Conservation (phyloP, 2,888 invertebrate species). For the Opisthograptis luteolata region DNA sequence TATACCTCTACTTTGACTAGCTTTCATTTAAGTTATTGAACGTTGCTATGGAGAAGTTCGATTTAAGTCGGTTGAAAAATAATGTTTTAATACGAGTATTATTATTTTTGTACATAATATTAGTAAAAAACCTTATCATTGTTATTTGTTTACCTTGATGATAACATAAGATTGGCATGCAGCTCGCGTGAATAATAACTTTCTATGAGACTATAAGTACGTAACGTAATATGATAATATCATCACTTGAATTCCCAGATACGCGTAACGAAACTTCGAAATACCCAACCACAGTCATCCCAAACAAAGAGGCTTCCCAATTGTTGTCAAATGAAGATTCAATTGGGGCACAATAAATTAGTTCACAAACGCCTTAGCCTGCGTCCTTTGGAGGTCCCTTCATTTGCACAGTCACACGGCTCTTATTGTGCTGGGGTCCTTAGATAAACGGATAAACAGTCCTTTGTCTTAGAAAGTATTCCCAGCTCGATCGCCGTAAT, state of each 20-base stretch:
- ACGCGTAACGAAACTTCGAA: constrained; percentile 22
- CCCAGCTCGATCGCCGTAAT: constrained; percentile 50
- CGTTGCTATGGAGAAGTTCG: too few species aligned
- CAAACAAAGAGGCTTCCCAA: constrained; percentile 68
- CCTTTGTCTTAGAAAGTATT: constrained; percentile 63
- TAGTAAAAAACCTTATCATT: too few species aligned
- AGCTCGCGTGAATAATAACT: background rate
- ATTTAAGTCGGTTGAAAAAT: too few species aligned
- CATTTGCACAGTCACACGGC: constrained; percentile 63
- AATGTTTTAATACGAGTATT: too few species aligned
- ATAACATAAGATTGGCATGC: too few species aligned
- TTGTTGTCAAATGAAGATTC: constrained; percentile 82
- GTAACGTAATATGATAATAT: background rate
- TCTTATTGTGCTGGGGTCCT: constrained; percentile 48
- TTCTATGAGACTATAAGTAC: background rate
- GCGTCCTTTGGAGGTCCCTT: constrained; percentile 53
- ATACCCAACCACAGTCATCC: constrained; percentile 38
- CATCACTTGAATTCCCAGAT: constrained; percentile 11
- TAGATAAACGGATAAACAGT: constrained; percentile 50
- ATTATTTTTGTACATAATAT: too few species aligned
- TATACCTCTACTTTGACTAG: background rate
- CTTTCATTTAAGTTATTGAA: background rate
- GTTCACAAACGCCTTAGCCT: constrained; percentile 45
- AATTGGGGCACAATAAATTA: constrained; percentile 73
- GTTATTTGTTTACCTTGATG: background rate